Percentiles rank a stretch among this genome's conserved stretches.
phyloP scores from a whole-genome alignment of 1,140 invertebrate genomes.

The Probaryconus sp. region DNA sequence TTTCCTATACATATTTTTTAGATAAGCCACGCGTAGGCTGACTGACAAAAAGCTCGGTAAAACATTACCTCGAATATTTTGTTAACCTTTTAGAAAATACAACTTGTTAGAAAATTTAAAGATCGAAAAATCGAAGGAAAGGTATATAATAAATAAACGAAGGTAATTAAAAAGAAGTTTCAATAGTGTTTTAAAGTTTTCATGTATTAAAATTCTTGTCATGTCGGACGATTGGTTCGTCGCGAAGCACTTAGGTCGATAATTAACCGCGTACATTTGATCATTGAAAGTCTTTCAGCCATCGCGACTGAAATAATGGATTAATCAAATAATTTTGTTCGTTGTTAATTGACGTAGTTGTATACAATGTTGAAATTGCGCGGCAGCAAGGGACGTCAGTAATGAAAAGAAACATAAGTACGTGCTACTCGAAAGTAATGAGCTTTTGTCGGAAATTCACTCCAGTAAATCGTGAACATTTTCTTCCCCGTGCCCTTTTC shows the following conservation, averaged over 20 bases:
- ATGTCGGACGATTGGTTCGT: neutral
- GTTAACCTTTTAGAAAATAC: neutral
- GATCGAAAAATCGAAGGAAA: neutral
- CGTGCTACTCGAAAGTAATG: slow-evolving; percentile 62
- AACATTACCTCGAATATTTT: too few relatives aligned
- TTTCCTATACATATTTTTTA: slow-evolving; percentile 6
- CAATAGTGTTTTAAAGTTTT: too few relatives aligned
- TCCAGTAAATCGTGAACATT: slow-evolving; percentile 61
- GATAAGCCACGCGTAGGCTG: too few relatives aligned
- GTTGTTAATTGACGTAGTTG: slow-evolving; percentile 48
- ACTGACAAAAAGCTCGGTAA: too few relatives aligned
- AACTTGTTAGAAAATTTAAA: neutral
- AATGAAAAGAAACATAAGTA: slow-evolving; percentile 64
- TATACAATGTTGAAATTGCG: slow-evolving; percentile 53
- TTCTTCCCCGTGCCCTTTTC: slow-evolving; percentile 49
- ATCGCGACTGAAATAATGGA: slow-evolving; percentile 19
- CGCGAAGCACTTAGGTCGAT: neutral
- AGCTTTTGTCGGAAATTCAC: slow-evolving; percentile 63
- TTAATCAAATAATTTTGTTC: slow-evolving; percentile 48
- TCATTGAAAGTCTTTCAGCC: slow-evolving; percentile 8
- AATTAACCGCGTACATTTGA: slow-evolving; percentile 2
- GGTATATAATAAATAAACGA: too few relatives aligned
- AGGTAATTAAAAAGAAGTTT: too few relatives aligned
- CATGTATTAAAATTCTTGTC: too few relatives aligned
- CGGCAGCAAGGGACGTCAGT: slow-evolving; percentile 39